Evolutionary conservation across 2,888 invertebrate species (phyloP), one percentile per base, ranked within the genome.

Genomic region (Pollenia griseotomentosa): DNA sequence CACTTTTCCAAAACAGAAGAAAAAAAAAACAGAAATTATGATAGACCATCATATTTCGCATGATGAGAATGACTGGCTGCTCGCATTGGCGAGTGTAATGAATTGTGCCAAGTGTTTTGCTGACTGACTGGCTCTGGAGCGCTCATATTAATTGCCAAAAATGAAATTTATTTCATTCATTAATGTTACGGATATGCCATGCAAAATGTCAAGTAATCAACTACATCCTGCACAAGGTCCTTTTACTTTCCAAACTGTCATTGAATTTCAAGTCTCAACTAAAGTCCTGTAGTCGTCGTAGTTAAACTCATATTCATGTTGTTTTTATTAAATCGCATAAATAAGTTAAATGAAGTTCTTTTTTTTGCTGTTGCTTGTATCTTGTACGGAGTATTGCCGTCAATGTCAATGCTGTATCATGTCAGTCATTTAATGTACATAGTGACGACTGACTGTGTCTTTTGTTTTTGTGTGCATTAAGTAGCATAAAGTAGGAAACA

Each of bases 121-220:
- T 79, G 42, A 65, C 53, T 65, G 46, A 5, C 63, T 71, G 57
- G 23, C 71, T 77, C 33, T 51, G 12, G 2, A 48, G 33, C 33
- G 14, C 33, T 48, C 74, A 61, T 91, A 92, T 92, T 92, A 92
- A 92, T 92, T 92, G 92, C 89, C 91, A 90, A 91, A 87, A 92
- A 92, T 91, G 89, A 92, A 91, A 92, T 92, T 91, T 92, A 92
- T 92, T 91, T 91, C 90, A 83, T 91, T 92, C 92, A 92, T 92
- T 92, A 92, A 90, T 89, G 80, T 89, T 89, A 88, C 89, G 88
- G 89, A 89, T 88, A 87, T 89, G 89, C 90, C 91, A 91, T 90
- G 91, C 91, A 88, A 91, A 91, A 91, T 91, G 92, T 92, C 92
- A 92, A 90, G 91, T 89, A 91, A 92, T 92, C 92, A 92, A 92